Base-by-base conservation (phyloP, 2,888 invertebrate genomes). In the Panorpa germanica region DNA sequence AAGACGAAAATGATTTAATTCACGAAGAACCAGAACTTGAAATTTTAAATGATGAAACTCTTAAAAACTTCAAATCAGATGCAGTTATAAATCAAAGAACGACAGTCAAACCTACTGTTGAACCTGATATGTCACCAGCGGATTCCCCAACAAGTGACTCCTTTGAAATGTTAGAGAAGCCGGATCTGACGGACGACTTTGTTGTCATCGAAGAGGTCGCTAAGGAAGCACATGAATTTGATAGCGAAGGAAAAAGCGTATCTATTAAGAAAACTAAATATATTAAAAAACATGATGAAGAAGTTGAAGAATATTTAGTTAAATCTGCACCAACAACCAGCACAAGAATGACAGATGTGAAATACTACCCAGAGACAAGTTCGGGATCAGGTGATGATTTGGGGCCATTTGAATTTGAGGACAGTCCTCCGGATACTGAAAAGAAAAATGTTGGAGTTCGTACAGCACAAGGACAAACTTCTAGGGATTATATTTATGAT, bases 191-290 rank as follows among this genome's bases (percentile, higher is more conserved):
- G 39, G 85, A 85, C 44, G 83, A 85, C 42, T 83, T 83, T 45
- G 80, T 85, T 1, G 80, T 83, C 1, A 76, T 83, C 37, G 83
- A 83, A 55, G 85, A 85, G 51, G 82, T 85, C 2, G 83, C 77
- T 2, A 77, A 73, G 46, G 83, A 85, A 56, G 83, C 83, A 1
- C 69, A 73, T 41, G 85, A 85, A 53, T 70, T 67, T 33, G 83
- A 83, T 43, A 60, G 70, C 3, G 83, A 83, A 52, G 83, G 83
- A 1, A 78, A 81, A 56, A 77, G 81, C 48, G 63, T 83, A 9
- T 59, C 63, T 37, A 83, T 83, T 34, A 56, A 59, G 37, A 44
- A 57, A 23, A 56, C 52, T 37, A 57, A 56, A 39, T 60, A 59
- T 40, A 54, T 61, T 4, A 65, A 67, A 36, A 68, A 65, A 35